Evolutionary conservation across 2,888 invertebrate species (phyloP).

Genomic region (Drosophila neoperkinsi): DNA sequence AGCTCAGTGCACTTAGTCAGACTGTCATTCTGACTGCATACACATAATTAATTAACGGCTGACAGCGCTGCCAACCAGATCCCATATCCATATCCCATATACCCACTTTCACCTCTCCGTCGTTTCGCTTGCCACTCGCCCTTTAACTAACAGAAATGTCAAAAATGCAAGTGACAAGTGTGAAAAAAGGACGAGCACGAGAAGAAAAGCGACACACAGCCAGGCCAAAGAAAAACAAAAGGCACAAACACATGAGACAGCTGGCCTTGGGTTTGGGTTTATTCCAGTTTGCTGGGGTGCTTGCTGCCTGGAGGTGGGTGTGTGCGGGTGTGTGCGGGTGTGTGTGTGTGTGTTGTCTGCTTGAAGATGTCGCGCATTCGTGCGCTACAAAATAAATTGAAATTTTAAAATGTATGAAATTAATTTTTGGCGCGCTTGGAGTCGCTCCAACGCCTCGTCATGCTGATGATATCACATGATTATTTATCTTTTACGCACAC

Average conservation of each 20-base stretch:
- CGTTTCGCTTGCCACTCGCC: conserved; percentile 24
- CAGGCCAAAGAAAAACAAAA: conserved; percentile 67
- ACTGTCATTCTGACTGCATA: conserved; percentile 74
- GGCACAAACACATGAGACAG: conserved; percentile 45
- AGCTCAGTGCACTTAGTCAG: conserved; percentile 58
- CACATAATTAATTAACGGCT: conserved; percentile 76
- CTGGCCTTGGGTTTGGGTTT: conserved; percentile 24
- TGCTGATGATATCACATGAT: conserved; percentile 74
- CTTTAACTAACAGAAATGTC: conserved; percentile 75
- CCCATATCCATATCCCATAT: conserved; percentile 11
- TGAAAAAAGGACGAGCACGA: conserved; percentile 73
- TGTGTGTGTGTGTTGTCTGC: conserved; percentile 49
- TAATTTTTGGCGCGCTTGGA: conserved; percentile 66
- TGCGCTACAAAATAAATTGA: conserved; percentile 80
- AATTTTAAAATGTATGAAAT: conserved; percentile 82
- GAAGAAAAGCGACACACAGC: conserved; percentile 42
- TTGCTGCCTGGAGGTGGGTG: background rate
- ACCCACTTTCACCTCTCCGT: background rate
- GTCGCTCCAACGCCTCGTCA: conserved; percentile 56
- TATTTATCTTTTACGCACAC: conserved; percentile 80
- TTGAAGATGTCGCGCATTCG: conserved; percentile 75
- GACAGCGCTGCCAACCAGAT: conserved; percentile 56
- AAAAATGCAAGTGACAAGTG: conserved; percentile 80
- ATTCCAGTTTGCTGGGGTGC: conserved; percentile 25
- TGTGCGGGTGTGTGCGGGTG: background rate